Evolutionary conservation across 2,888 invertebrate genomes (phyloP), one percentile per base, ranked within the genome.

Genomic region (Achlya flavicornis): DNA sequence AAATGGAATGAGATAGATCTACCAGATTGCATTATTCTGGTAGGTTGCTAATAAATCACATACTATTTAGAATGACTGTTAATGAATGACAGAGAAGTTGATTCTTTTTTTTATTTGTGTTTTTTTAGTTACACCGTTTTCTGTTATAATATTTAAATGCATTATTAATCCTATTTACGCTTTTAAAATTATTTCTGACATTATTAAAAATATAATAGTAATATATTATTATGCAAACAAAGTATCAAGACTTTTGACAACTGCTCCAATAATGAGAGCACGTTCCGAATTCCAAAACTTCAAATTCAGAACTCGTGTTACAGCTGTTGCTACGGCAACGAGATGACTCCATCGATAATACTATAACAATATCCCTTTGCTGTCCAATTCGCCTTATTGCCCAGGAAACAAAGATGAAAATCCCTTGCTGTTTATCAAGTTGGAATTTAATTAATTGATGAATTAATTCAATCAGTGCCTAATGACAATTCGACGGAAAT

Each of bases 221-320:
- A 43, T 43, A n/a, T 53, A 53, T 53, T 16, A 10, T 53, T 10
- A 10, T 19, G n/a, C 19, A 3, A 46, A n/a, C 19, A 7, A 60
- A 60, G 60, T 41, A 60, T 60, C 60, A 41, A 60, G 5, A 60
- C 26, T n/a, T 7, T 6, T 60, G 26, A 10, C 3, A 58, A 35
- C n/a, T 41, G 12, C 12, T 19, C 58, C 58, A 46, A 70, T 60
- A 71, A 72, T 68, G 68, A 68, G 70, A 79, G 75, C 82, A 82
- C 82, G 84, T 84, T 78, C 77, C 70, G 66, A 79, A 78, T 76
- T 78, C 74, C 75, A 69, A 80, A 66, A 79, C 74, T 83, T 76
- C 74, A 72, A 82, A 84, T 84, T 83, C 82, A 74, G 75, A 77
- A 77, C 76, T 80, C 81, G 83, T 81, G 76, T 76, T 64, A 59